phyloP scores from a whole-genome alignment of 2,113 vertebrate species.

The Hystrix brachyura region DNA sequence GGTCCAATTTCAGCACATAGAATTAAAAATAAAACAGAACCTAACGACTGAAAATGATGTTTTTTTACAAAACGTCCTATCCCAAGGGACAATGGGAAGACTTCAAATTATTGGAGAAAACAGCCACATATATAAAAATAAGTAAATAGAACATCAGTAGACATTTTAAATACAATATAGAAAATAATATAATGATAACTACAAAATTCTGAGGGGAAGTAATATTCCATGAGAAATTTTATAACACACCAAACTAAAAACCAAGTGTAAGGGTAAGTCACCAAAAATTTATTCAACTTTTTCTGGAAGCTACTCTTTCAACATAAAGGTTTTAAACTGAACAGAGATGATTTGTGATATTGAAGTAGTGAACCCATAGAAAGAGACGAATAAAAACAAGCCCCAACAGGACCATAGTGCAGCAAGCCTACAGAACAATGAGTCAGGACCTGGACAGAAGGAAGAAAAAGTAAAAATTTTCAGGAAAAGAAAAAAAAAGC shows the following conservation, averaged over 20 bases:
- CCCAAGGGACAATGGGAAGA: neutral
- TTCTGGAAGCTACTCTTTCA: neutral
- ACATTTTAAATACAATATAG: neutral
- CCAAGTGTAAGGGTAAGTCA: neutral
- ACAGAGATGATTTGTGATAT: neutral
- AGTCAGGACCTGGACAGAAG: neutral
- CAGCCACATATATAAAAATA: neutral
- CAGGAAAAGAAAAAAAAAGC: neutral
- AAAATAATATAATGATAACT: neutral
- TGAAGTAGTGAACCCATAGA: neutral
- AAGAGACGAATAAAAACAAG: neutral
- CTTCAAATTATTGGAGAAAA: neutral
- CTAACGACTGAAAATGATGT: neutral
- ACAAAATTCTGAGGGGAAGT: neutral
- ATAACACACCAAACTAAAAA: neutral
- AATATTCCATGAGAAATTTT: neutral
- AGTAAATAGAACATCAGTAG: neutral
- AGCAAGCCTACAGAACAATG: neutral
- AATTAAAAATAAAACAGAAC: neutral
- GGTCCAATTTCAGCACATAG: neutral
- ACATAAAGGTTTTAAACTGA: neutral
- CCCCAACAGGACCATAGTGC: neutral
- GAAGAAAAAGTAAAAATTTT: too few relatives aligned
- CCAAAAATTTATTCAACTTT: neutral
- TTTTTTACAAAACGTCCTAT: neutral